phyloP scores from a whole-genome alignment of 2,113 vertebrate genomes.

The Barnardius zonarius region DNA sequence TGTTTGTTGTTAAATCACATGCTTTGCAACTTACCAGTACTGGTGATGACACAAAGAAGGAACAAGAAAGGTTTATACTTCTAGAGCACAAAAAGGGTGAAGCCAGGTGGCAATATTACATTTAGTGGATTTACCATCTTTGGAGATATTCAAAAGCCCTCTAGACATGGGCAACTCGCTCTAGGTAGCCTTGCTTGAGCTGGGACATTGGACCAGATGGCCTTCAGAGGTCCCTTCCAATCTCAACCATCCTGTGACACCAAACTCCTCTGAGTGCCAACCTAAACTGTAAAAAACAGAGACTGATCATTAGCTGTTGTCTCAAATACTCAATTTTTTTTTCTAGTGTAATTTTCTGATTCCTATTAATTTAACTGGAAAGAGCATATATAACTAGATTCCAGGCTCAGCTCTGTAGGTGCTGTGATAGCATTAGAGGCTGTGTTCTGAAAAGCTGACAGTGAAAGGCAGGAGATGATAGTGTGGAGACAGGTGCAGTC shows the following conservation, averaged over 20 bases:
- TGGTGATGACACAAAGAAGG: background rate
- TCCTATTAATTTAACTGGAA: background rate
- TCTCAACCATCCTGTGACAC: background rate
- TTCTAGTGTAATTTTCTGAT: background rate
- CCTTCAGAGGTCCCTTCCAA: background rate
- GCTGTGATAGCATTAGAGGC: background rate
- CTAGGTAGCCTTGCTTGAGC: background rate
- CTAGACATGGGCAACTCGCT: fast-evolving
- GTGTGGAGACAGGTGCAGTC: background rate
- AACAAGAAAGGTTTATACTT: background rate
- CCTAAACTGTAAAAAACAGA: background rate
- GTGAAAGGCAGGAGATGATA: background rate
- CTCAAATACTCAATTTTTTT: background rate
- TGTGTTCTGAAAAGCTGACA: background rate
- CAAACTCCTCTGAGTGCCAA: background rate
- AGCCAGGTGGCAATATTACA: background rate
- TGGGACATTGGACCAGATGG: background rate
- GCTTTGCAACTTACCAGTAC: background rate
- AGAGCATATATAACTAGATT: background rate
- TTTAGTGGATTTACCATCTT: background rate
- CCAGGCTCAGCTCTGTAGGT: background rate
- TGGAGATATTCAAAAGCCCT: background rate
- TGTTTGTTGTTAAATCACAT: background rate
- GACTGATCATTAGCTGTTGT: background rate
- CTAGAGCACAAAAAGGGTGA: background rate